Evolutionary conservation across 2,113 vertebrate species (phyloP), one percentile per base, ranked within the genome.

Genomic region (Micronycteris hirsuta): DNA sequence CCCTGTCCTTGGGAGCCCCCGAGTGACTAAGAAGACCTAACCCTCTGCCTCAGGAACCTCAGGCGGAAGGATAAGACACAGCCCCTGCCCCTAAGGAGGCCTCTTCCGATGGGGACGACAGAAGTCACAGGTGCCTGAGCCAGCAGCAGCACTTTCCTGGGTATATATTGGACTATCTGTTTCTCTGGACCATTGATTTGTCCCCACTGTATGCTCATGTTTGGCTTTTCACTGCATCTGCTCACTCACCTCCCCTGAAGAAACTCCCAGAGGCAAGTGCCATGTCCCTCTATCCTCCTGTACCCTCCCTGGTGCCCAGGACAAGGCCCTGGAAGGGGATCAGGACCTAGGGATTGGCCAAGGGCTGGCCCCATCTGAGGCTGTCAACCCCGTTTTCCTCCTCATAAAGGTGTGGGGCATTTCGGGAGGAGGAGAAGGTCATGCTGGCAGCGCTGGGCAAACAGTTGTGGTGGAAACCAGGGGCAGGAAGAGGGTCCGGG

Each of bases 191-290:
- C 63, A 45, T 61, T 89, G 70, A 65, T 82, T 93, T 97, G 77
- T 96, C 94, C 93, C 86, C 78, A 80, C 52, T 85, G 86, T 86
- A 92, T 2, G 14, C 73, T 81, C n/a, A 8, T 36, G 43, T 78
- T 89, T 86, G 68, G 91, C 49, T 93, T 86, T 92, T 74, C 31
- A 1, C 3, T 83, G 41, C 85, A 78, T 96, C 95, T 96, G 94
- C 71, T 92, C 74, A 33, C 81, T 95, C 74, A 58, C 77, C 81
- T 88, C 81, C 85, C 77, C 77, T 91, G 43, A 85, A 63, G 91
- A 94, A 96, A 82, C 47, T 54, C 95, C 92, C 73, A 65, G 94
- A 93, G 91, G 20, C 54, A 33, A 93, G 36, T 1, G 0, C 52
- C 85, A 14, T 31, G 45, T 45, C 86, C 22, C 52, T 92, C 56